phyloP scores from a whole-genome alignment of 2,888 invertebrate species.

The Nomada fabriciana region DNA sequence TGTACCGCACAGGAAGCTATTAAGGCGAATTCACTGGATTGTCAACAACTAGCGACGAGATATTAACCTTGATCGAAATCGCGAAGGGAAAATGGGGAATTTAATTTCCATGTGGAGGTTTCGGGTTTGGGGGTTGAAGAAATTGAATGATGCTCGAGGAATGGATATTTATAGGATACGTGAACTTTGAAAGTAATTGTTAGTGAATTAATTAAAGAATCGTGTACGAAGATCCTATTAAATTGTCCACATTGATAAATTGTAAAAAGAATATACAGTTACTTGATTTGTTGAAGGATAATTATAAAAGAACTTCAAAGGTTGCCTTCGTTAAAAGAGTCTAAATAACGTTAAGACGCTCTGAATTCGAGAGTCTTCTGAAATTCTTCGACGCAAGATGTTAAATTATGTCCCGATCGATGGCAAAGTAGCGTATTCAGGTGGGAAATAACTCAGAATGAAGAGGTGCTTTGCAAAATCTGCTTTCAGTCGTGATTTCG shows the following conservation, averaged over 20 bases:
- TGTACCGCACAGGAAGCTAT: constrained; percentile 13
- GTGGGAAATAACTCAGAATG: constrained; percentile 19
- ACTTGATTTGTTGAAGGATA: background rate
- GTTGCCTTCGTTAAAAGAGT: background rate
- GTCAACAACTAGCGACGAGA: background rate
- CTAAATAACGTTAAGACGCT: constrained; percentile 17
- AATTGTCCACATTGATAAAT: too few relatives aligned
- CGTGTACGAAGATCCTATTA: too few relatives aligned
- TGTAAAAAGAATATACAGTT: too few relatives aligned
- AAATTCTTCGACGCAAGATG: background rate
- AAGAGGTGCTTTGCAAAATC: constrained; percentile 14
- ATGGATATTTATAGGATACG: too few relatives aligned
- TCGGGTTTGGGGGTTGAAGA: too few relatives aligned
- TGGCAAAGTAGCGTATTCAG: constrained; percentile 20
- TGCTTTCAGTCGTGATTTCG: constrained; percentile 13
- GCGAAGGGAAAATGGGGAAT: background rate
- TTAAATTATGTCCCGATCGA: constrained; percentile 19
- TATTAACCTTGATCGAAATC: constrained; percentile 9
- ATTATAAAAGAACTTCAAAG: background rate
- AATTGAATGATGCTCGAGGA: too few relatives aligned
- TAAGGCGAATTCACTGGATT: constrained; percentile 10
- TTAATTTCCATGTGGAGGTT: too few relatives aligned
- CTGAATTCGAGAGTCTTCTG: background rate
- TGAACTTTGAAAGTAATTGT: too few relatives aligned
- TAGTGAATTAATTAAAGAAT: too few relatives aligned